Evolutionary conservation across 2,888 invertebrate species (phyloP).

Genomic region (Napeogenes sylphis): DNA sequence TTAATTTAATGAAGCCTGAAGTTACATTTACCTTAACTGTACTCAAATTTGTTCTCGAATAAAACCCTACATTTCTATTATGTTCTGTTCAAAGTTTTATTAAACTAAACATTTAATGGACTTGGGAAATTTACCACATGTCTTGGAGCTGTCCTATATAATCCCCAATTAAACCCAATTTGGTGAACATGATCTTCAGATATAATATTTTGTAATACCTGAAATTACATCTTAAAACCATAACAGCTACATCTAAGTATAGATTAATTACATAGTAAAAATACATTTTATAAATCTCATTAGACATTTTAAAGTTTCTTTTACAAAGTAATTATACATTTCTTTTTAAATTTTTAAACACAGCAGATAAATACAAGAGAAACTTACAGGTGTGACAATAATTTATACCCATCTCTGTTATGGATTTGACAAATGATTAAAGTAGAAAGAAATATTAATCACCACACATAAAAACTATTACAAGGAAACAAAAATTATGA

Average conservation of each 20-base stretch:
- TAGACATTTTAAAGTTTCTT: neutral
- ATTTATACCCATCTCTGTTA: neutral
- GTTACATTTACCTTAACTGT: slow-evolving; percentile 6
- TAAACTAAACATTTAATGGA: neutral
- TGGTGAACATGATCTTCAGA: slow-evolving; percentile 58
- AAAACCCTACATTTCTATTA: slow-evolving; percentile 4
- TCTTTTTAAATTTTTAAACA: neutral
- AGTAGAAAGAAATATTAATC: slow-evolving; percentile 4
- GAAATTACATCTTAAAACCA: slow-evolving; percentile 62
- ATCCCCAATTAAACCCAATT: slow-evolving; percentile 67
- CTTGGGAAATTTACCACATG: slow-evolving; percentile 52
- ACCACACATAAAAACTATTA: slow-evolving; percentile 20
- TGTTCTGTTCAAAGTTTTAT: neutral
- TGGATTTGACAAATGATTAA: slow-evolving; percentile 4
- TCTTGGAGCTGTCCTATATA: slow-evolving; percentile 53
- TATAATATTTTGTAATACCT: slow-evolving; percentile 49
- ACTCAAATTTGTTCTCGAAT: slow-evolving; percentile 2
- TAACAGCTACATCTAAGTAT: slow-evolving; percentile 44
- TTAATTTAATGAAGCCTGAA: neutral
- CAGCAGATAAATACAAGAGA: neutral
- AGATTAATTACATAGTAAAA: slow-evolving; percentile 43
- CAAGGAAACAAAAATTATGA: slow-evolving; percentile 28
- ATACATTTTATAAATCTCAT: slow-evolving; percentile 24
- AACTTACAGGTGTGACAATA: neutral
- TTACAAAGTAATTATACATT: neutral